phyloP scores from a whole-genome alignment of 2,113 vertebrate species.

The Brevimyrus niger region DNA sequence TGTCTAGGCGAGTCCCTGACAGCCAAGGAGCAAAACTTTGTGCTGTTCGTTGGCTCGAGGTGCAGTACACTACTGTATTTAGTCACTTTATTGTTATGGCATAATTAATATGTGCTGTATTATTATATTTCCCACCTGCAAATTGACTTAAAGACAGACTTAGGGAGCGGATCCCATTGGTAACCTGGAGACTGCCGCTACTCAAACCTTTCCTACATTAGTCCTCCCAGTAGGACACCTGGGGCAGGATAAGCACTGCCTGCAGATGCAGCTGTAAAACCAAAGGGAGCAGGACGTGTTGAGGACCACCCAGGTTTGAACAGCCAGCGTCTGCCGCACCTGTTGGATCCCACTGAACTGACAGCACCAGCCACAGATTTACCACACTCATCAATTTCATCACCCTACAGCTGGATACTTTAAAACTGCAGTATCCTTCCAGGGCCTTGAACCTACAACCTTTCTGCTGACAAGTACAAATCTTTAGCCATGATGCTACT shows the following conservation, averaged over 20 bases:
- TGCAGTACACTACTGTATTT: neutral
- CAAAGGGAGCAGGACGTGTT: neutral
- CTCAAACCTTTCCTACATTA: neutral
- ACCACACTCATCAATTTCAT: neutral
- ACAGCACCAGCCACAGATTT: neutral
- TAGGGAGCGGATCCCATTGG: neutral
- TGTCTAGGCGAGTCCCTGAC: constrained; percentile 3
- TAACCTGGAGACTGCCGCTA: neutral
- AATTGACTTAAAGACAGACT: neutral
- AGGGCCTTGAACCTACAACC: neutral
- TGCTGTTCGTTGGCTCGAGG: neutral
- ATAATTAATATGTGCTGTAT: neutral
- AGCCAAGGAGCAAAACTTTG: constrained; percentile 23
- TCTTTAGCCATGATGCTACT: neutral
- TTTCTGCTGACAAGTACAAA: neutral
- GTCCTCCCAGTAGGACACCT: too few relatives aligned
- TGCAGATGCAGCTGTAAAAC: neutral
- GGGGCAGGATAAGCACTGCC: neutral
- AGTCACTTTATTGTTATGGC: neutral
- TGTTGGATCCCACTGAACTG: neutral
- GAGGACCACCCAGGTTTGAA: neutral
- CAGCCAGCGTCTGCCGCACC: neutral
- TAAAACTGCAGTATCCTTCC: neutral
- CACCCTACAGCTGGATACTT: neutral
- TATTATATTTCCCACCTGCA: neutral